Evolutionary conservation across 2,113 vertebrate genomes (phyloP).

Genomic region (Charadrius vociferus): DNA sequence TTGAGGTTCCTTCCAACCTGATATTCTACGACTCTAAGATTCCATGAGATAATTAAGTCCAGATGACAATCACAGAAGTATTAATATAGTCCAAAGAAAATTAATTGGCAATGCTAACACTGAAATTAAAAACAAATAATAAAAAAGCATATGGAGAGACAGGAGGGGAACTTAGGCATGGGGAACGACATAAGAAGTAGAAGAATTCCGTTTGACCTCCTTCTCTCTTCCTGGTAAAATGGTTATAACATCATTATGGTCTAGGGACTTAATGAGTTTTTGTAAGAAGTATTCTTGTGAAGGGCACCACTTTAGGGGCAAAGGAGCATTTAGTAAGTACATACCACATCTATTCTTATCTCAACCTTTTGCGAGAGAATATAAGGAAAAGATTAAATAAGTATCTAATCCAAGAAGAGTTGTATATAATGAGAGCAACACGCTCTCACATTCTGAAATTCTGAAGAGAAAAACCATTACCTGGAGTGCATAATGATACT

Average conservation of each 20-base stretch:
- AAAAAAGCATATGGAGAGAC: no score
- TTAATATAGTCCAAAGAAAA: neutral
- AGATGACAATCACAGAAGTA: neutral
- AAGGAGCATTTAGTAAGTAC: neutral
- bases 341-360: neutral
- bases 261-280: neutral
- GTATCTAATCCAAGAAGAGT: neutral
- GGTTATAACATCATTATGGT: neutral
- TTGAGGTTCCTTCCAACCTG: neutral
- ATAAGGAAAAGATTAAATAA: neutral
- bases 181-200: neutral
- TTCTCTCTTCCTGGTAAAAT: neutral
- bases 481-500: neutral
- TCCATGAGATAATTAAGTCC: neutral
- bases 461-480: neutral
- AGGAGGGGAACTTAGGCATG: neutral
- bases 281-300: neutral
- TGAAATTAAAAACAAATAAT: neutral
- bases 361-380: neutral
- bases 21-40: neutral
- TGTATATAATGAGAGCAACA: neutral
- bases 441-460: neutral
- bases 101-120: neutral
- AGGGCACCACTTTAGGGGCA: neutral
- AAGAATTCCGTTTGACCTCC: neutral